Evolutionary conservation across 2,113 vertebrate genomes (phyloP).

Genomic region (Dipodomys spectabilis): DNA sequence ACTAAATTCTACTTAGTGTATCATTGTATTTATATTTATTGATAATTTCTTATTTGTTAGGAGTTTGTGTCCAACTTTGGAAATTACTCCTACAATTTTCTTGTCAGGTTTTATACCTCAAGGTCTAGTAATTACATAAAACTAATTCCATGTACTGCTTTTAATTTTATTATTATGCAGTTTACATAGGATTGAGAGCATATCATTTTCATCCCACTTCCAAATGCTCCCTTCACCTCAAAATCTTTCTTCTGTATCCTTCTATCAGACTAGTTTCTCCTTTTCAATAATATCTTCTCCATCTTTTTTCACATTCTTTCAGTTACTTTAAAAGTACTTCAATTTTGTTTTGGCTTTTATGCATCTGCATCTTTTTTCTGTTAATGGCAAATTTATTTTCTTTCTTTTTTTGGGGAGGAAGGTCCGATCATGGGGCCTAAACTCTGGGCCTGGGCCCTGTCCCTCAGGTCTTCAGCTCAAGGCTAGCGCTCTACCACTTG

Average conservation of each 20-base stretch:
- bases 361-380: background rate
- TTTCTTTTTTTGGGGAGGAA: too few relatives aligned
- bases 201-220: background rate
- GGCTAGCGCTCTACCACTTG: too few relatives aligned
- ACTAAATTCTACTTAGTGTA: background rate
- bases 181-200: too few relatives aligned
- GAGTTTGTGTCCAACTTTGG: background rate
- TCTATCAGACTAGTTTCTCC: background rate
- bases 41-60: background rate
- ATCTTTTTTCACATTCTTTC: background rate
- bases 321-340: background rate
- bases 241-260: too few relatives aligned
- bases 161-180: background rate
- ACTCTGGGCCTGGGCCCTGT: too few relatives aligned
- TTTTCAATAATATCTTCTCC: background rate
- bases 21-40: too few relatives aligned
- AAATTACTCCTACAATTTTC: background rate
- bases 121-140: background rate
- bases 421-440: too few relatives aligned
- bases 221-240: too few relatives aligned
- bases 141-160: background rate
- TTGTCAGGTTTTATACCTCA: background rate
- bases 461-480: too few relatives aligned
- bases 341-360: background rate
- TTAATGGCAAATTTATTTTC: background rate